Evolutionary conservation across 2,888 invertebrate species (phyloP).

Genomic region (Tinea semifulvella): DNA sequence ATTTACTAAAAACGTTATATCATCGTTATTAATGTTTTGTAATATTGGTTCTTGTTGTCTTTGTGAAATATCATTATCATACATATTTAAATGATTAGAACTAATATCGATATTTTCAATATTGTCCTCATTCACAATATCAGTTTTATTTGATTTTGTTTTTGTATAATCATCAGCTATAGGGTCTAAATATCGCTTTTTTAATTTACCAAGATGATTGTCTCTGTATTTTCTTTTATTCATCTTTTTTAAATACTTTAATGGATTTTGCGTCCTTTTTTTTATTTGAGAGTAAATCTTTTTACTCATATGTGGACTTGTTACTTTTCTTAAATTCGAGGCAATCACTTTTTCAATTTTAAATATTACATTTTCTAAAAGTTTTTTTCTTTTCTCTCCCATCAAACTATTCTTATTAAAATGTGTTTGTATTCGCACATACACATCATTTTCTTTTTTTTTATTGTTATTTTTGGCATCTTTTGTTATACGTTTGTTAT

Average conservation of each 20-base stretch:
- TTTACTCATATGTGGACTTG: conserved; percentile 24
- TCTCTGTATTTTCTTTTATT: background rate
- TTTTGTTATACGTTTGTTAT: conserved; percentile 17
- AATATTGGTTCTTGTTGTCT: conserved; percentile 39
- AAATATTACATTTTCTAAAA: conserved; percentile 39
- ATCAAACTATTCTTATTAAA: conserved; percentile 45
- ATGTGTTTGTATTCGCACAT: conserved; percentile 57
- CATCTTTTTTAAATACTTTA: conserved; percentile 21
- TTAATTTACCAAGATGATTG: too few species aligned
- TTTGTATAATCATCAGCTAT: too few species aligned
- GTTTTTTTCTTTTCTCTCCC: conserved; percentile 45
- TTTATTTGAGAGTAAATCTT: conserved; percentile 31
- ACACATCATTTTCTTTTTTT: conserved; percentile 43
- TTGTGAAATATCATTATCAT: conserved; percentile 34
- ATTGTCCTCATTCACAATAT: too few species aligned
- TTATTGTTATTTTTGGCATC: conserved; percentile 22
- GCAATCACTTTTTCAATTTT: conserved; percentile 49
- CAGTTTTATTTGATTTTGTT: too few species aligned
- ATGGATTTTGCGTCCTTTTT: conserved; percentile 40
- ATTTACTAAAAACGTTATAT: conserved; percentile 37
- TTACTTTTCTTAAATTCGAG: conserved; percentile 24
- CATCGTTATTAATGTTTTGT: conserved; percentile 29
- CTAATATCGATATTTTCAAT: too few species aligned
- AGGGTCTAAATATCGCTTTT: too few species aligned
- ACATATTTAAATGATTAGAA: background rate